Base-by-base conservation (phyloP, 2,113 vertebrate genomes). In the Hippocampus comes region DNA sequence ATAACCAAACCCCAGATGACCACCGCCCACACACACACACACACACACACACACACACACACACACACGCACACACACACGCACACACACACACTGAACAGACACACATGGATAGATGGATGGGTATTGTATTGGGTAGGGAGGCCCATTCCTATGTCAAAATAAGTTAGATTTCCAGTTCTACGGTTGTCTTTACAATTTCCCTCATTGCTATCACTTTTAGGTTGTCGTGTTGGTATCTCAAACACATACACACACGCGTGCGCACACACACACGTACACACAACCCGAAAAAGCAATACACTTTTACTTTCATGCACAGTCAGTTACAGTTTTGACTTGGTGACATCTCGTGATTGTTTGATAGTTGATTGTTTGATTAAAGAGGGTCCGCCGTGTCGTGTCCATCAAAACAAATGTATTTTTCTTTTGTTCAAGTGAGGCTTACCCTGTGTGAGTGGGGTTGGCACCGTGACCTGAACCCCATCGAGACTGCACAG, bases 401-500 rank as follows among this genome's bases (percentile, higher is more conserved):
- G 34, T 11, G 10, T 3, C 49, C 4, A 21, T 51, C 17, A 51
- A 18, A 51, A 20, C 18, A 18, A 7, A 7, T 7, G 15, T 51
- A 1, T 51, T 51, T 51, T 51, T 20, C 6, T 21, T 23, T 23
- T n/a, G 8, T 21, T 10, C 23, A 23, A 12, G 12, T n/a, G 6
- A 3, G n/a, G 15, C 78, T 89, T 85, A 94, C 93, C 93, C 71
- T 94, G 93, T 46, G 92, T 93, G 17, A 94, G 92, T 9, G 84
- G 91, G 38, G 92, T 93, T 38, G 92, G 90, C 49, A 87, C 88
- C 53, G 84, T 86, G 55, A 94, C 82, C 49, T 90, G 89, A 7
- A 90, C 88, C 72, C 93, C 92, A 79, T 94, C 93, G 49, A 94
- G 84, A 57, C 90, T 91, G 85, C 93, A 94, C 49, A 86, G 86